These are phyloP conservation scores for Nymphalis urticae DNA, from an alignment of 2,888 invertebrate genomes.

Conservation along the genomic window DNA sequence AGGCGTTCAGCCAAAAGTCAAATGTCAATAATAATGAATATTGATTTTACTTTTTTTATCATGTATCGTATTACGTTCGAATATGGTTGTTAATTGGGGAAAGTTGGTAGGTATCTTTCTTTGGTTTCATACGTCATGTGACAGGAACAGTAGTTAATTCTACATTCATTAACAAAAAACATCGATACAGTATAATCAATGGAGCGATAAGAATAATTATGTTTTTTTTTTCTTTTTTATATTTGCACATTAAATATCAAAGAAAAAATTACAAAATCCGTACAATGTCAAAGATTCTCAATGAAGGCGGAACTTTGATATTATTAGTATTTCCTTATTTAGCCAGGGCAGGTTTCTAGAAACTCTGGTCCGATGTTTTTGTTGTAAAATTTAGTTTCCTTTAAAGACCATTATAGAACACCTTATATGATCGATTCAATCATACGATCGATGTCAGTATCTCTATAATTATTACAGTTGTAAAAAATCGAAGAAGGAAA, in stretches of 20 bases:
- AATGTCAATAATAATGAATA: no score
- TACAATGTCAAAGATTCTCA: not conserved
- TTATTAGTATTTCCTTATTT: not conserved
- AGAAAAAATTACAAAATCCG: not conserved
- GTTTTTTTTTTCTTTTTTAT: not conserved
- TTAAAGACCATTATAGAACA: slow-evolving; percentile 1
- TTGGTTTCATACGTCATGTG: not conserved
- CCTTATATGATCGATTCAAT: slow-evolving; percentile 9
- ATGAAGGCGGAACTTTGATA: not conserved
- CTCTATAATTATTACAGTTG: slow-evolving; percentile 1
- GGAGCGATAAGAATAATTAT: not conserved
- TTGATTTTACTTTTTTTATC: no score
- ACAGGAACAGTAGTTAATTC: not conserved
- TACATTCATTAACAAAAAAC: not conserved
- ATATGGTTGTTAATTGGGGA: slow-evolving; percentile 14
- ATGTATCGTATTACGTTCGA: not conserved
- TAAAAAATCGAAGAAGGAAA: slow-evolving; percentile 9
- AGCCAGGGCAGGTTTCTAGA: not conserved
- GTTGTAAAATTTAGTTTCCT: slow-evolving; percentile 13
- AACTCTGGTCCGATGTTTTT: not conserved
- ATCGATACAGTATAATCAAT: not conserved
- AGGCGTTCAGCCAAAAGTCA: no score
- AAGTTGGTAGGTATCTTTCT: slow-evolving; percentile 16
- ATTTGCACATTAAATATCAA: not conserved
- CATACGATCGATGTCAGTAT: not conserved